Percentiles rank a stretch among this genome's conserved stretches.
These are phyloP conservation scores for Oscheius sp. DNA, from an alignment of 2,888 invertebrate genomes.

Conservation along the genomic window DNA sequence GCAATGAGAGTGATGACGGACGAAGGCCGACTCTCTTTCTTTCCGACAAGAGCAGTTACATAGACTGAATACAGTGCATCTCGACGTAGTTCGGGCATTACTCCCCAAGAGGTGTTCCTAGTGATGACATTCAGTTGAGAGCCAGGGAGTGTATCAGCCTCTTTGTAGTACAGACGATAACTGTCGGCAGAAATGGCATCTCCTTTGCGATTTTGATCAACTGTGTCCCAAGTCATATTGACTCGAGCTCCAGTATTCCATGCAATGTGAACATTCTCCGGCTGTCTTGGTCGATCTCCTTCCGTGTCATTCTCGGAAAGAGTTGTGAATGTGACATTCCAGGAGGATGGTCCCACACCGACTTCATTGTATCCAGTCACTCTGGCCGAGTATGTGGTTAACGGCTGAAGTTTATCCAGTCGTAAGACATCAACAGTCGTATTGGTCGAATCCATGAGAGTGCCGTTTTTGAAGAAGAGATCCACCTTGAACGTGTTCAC, in stretches of 20 bases:
- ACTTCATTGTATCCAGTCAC: conserved; percentile 23
- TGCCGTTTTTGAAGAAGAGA: conserved; percentile 45
- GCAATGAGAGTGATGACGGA: conserved; percentile 59
- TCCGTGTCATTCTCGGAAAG: conserved; percentile 37
- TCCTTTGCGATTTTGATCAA: conserved; percentile 38
- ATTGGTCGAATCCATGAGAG: conserved; percentile 40
- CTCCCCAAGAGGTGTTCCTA: conserved; percentile 50
- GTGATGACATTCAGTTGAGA: conserved; percentile 42
- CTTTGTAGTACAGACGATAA: conserved; percentile 55
- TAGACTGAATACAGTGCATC: conserved; percentile 55
- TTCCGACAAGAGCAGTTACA: conserved; percentile 50
- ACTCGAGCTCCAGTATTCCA: conserved; percentile 59
- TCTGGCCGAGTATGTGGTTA: conserved; percentile 38
- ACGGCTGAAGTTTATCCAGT: conserved; percentile 40
- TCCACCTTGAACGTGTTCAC: conserved; percentile 43
- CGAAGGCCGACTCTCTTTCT: conserved; percentile 46
- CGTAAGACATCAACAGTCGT: conserved; percentile 49
- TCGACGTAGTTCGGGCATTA: conserved; percentile 47
- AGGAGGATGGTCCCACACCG: conserved; percentile 54
- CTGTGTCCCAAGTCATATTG: conserved; percentile 59
- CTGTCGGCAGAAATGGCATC: conserved; percentile 35
- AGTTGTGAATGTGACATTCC: conserved; percentile 58
- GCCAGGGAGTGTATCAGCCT: conserved; percentile 43
- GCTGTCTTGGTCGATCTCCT: conserved; percentile 47
- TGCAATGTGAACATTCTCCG: conserved; percentile 47